A percentile compares a stretch with the other conserved stretches of the same genome.
phyloP scores from a whole-genome alignment of 2,888 invertebrate species.

The Andrena trimmerana region DNA sequence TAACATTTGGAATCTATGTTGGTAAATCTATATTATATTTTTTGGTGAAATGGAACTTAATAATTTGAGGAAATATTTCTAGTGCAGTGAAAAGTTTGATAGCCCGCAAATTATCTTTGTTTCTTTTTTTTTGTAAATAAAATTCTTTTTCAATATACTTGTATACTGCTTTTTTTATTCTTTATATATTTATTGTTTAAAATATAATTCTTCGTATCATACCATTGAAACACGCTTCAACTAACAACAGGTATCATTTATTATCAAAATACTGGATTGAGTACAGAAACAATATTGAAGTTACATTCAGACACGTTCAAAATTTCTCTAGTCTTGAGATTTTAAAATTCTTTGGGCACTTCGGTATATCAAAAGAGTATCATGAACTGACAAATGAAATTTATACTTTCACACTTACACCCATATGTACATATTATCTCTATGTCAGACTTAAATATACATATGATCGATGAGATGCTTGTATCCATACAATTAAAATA shows the following conservation, averaged over 20 bases:
- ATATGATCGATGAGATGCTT: neutral
- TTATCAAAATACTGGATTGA: neutral
- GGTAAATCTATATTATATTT: neutral
- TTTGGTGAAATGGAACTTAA: constrained; percentile 1
- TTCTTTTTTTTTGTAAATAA: constrained; percentile 37
- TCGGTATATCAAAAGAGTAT: neutral
- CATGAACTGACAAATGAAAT: neutral
- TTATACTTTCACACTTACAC: neutral
- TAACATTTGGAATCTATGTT: neutral
- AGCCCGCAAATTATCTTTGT: neutral
- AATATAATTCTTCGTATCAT: neutral
- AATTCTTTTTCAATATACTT: constrained; percentile 11
- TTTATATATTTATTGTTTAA: neutral
- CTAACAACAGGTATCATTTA: neutral
- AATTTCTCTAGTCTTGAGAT: neutral
- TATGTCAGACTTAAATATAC: constrained; percentile 17
- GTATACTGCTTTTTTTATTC: neutral
- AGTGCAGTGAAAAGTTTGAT: neutral
- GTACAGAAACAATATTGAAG: neutral
- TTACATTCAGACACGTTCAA: neutral
- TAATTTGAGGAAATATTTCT: neutral
- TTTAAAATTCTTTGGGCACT: neutral
- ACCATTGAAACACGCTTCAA: neutral
- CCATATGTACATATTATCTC: constrained; percentile 14
- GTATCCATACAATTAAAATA: constrained; percentile 2